Evolutionary conservation across 2,888 invertebrate species (phyloP).

Genomic region (Polylopha cassiicola): DNA sequence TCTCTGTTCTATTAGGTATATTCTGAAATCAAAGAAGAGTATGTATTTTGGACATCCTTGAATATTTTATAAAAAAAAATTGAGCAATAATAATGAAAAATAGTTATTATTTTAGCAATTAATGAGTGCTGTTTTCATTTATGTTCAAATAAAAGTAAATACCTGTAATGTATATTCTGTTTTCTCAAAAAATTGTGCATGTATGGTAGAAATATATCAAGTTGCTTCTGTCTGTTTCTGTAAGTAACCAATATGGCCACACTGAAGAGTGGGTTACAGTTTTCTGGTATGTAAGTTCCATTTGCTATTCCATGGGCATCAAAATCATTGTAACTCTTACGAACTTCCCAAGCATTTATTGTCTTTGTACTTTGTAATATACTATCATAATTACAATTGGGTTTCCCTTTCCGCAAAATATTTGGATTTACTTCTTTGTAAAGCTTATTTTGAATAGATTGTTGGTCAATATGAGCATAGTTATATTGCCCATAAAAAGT

Average conservation of each 20-base stretch:
- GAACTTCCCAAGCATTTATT: constrained; percentile 38
- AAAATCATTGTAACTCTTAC: constrained; percentile 38
- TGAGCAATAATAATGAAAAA: not conserved
- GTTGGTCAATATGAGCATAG: constrained; percentile 42
- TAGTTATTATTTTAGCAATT: not conserved
- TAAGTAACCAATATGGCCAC: constrained; percentile 90
- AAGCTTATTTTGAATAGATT: constrained; percentile 37
- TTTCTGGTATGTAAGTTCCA: constrained; percentile 50
- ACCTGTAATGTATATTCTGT: constrained; percentile 88
- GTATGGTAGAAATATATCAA: constrained; percentile 87
- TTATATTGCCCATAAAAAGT: constrained; percentile 40
- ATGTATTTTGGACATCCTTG: not conserved
- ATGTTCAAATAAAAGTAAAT: constrained; percentile 30
- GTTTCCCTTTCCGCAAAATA: constrained; percentile 29
- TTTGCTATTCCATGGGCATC: constrained; percentile 16
- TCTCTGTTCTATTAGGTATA: constrained; percentile 90
- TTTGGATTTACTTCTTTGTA: constrained; percentile 38
- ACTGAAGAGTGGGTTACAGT: constrained; percentile 71
- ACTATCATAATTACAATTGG: constrained; percentile 51
- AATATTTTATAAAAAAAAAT: not conserved
- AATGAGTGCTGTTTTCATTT: not conserved
- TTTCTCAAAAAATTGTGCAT: constrained; percentile 90
- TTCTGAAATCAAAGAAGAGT: constrained; percentile 57
- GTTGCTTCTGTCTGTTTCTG: constrained; percentile 85
- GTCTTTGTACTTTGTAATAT: constrained; percentile 41